Evolutionary conservation across 1,140 invertebrate genomes (phyloP).

Genomic region (Temnothorax nylanderi): DNA sequence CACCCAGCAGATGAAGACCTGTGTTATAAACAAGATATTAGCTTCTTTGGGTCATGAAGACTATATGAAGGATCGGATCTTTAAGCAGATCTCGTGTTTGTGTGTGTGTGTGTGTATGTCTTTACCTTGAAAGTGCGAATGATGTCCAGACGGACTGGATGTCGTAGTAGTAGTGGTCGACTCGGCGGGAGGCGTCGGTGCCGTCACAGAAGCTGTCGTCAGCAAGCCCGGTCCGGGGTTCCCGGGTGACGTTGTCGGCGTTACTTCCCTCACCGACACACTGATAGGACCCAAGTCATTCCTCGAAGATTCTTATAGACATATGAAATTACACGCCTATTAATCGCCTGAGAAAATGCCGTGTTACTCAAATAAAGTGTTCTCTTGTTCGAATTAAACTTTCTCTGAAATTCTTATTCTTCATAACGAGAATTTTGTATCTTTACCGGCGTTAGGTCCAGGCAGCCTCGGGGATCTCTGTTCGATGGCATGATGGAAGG

Average conservation of each 20-base stretch:
- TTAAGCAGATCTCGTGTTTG: background rate
- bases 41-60: too few species aligned
- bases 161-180: constrained; percentile 76
- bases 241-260: constrained; percentile 79
- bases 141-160: constrained; percentile 80
- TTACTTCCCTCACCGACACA: constrained; percentile 82
- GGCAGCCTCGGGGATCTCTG: constrained; percentile 83
- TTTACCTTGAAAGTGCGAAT: constrained; percentile 83
- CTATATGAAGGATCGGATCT: too few species aligned
- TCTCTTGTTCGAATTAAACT: background rate
- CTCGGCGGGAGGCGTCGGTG: constrained; percentile 80
- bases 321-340: constrained; percentile 34
- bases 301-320: constrained; percentile 80
- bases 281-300: constrained; percentile 82
- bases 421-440: background rate
- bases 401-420: background rate
- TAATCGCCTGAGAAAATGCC: background rate
- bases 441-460: constrained; percentile 78
- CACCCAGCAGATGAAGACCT: constrained; percentile 84
- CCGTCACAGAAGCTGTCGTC: constrained; percentile 80
- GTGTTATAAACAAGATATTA: constrained; percentile 49
- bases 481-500: constrained; percentile 83
- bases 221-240: constrained; percentile 82
- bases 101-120: background rate
- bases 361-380: background rate